phyloP scores from a whole-genome alignment of 2,888 invertebrate genomes.

The Cryptus armator region DNA sequence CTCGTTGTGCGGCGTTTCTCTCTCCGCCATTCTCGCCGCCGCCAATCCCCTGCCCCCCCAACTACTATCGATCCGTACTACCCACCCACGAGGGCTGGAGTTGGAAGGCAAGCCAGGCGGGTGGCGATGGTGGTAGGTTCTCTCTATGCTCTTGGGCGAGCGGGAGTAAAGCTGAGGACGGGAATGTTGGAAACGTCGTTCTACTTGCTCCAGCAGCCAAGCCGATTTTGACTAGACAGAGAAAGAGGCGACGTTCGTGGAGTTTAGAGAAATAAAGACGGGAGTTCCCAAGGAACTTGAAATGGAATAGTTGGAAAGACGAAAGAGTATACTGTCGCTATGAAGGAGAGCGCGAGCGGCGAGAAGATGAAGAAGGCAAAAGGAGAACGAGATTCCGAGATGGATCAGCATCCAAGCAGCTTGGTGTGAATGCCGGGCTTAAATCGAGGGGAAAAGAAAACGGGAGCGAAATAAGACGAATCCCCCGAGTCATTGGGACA shows the following conservation, averaged over 20 bases:
- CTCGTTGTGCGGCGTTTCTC: slow-evolving; percentile 64
- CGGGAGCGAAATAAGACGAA: slow-evolving; percentile 2
- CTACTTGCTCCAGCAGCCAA: slow-evolving; percentile 65
- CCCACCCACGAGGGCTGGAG: slow-evolving; percentile 58
- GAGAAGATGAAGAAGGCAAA: neutral
- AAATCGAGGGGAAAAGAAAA: neutral
- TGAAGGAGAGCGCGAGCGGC: neutral
- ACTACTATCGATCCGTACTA: slow-evolving; percentile 65
- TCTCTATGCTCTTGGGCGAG: slow-evolving; percentile 29
- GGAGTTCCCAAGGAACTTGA: slow-evolving; percentile 12
- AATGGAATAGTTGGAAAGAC: slow-evolving; percentile 38
- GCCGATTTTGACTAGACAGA: slow-evolving; percentile 66
- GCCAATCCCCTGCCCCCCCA: slow-evolving; percentile 56
- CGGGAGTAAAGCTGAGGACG: slow-evolving; percentile 34
- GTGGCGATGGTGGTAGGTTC: slow-evolving; percentile 42
- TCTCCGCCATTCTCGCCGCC: slow-evolving; percentile 65
- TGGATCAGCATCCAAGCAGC: neutral
- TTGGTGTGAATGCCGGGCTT: slow-evolving; percentile 3
- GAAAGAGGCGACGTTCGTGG: neutral
- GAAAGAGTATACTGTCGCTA: neutral
- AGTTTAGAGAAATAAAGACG: slow-evolving; percentile 3
- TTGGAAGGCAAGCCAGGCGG: slow-evolving; percentile 55
- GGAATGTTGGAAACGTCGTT: slow-evolving; percentile 50
- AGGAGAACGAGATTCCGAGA: neutral
- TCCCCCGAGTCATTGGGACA: neutral